phyloP scores from a whole-genome alignment of 2,797 vertebrate genomes.

The Echiichthys vipera region DNA sequence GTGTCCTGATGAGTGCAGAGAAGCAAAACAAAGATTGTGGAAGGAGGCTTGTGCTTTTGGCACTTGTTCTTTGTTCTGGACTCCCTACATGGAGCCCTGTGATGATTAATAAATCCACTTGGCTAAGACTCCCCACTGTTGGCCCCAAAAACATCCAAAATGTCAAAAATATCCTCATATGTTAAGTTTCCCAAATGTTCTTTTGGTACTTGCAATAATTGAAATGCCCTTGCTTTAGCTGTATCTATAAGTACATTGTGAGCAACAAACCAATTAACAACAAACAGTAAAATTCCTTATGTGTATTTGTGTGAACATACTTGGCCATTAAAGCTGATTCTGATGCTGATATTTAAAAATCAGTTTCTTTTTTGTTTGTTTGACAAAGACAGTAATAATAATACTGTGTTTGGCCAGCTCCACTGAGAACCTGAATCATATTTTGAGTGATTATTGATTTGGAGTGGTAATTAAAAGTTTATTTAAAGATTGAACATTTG shows the following conservation, averaged over 20 bases:
- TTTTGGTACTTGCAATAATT: slow-evolving; percentile 6
- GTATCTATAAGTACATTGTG: no score
- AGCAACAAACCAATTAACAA: no score
- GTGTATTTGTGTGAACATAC: no score
- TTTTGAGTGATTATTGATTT: slow-evolving; percentile 9
- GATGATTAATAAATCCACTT: slow-evolving; percentile 64
- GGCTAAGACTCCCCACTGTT: slow-evolving; percentile 37
- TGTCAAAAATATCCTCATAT: slow-evolving; percentile 41
- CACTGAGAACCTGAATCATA: background rate
- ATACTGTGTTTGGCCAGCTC: background rate
- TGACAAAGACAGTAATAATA: no score
- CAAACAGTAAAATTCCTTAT: no score
- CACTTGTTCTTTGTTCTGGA: slow-evolving; percentile 50
- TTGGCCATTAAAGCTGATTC: no score
- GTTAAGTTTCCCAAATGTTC: slow-evolving; percentile 24
- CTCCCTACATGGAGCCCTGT: slow-evolving; percentile 41
- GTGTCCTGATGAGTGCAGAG: slow-evolving; percentile 57
- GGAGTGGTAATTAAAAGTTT: background rate
- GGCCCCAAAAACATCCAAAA: slow-evolving; percentile 41
- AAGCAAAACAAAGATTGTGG: slow-evolving; percentile 59
- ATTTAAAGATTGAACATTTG: slow-evolving; percentile 8
- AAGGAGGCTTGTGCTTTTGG: slow-evolving; percentile 47
- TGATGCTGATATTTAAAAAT: slow-evolving; percentile 4
- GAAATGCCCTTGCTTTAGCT: no score
- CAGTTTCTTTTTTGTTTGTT: background rate